Conservation (phyloP, 2,797 vertebrate genomes). For the Syngnathus rostellatus region DNA sequence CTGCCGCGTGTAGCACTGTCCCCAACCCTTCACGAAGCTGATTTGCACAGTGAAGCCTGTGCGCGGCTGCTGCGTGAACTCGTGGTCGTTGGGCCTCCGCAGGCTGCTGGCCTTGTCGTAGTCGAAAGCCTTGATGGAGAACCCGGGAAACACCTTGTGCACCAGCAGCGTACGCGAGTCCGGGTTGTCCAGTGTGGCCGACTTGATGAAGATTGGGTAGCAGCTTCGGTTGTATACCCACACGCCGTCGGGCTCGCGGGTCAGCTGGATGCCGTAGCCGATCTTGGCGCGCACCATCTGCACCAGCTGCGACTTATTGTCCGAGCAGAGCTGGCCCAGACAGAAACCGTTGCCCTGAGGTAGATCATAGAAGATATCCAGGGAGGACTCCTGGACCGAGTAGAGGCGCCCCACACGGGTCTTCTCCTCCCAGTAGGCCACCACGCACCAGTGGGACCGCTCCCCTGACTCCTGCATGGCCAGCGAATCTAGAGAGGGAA, state of each 20-base stretch:
- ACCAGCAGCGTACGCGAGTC: constrained; percentile 92
- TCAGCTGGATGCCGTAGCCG: constrained; percentile 95
- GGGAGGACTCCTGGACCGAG: constrained; percentile 94
- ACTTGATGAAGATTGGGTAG: constrained; percentile 99
- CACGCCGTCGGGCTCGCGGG: constrained; percentile 88
- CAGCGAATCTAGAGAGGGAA: constrained; percentile 76
- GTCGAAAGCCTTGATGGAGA: constrained; percentile 98
- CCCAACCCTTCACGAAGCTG: constrained; percentile 99
- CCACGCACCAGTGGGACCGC: constrained; percentile 94
- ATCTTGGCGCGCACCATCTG: constrained; percentile 95
- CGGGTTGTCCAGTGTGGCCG: constrained; percentile 99
- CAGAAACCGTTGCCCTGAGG: constrained; percentile 99
- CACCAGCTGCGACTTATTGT: constrained; percentile 94
- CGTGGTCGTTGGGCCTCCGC: constrained; percentile 94
- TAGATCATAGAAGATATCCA: constrained; percentile 99
- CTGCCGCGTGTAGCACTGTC: constrained; percentile 97
- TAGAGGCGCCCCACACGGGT: constrained; percentile 93
- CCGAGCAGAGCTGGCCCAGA: constrained; percentile 92
- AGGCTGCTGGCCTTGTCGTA: constrained; percentile 92
- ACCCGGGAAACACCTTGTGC: constrained; percentile 96
- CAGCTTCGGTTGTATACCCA: constrained; percentile 99
- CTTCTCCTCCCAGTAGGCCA: constrained; percentile 99
- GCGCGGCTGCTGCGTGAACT: constrained; percentile 95
- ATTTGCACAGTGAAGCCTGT: constrained; percentile 97
- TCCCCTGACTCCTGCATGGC: constrained; percentile 88